These are phyloP conservation scores for Phaenicophaeus curvirostris DNA, from an alignment of 2,797 vertebrate species.

Conservation along the genomic window DNA sequence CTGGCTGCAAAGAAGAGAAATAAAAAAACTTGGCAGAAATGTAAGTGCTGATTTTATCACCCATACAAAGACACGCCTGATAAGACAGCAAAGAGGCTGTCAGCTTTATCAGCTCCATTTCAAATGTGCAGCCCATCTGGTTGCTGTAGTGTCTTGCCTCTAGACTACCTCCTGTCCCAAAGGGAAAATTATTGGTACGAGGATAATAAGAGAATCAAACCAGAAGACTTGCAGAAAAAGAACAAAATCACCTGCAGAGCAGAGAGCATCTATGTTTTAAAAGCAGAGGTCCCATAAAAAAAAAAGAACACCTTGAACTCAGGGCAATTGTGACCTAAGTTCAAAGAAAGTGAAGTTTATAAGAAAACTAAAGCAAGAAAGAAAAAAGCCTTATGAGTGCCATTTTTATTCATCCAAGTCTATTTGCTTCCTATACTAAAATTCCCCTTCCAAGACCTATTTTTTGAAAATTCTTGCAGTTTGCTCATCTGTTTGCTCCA, in stretches of 20 bases:
- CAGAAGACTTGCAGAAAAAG: background rate
- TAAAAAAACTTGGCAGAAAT: background rate
- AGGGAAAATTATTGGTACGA: background rate
- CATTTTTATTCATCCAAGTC: background rate
- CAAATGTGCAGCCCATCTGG: background rate
- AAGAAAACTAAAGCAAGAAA: background rate
- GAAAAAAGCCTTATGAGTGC: background rate
- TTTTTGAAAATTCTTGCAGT: conserved; percentile 37
- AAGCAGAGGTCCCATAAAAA: background rate
- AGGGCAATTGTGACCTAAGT: background rate
- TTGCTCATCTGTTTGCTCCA: conserved; percentile 54
- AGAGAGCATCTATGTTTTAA: background rate
- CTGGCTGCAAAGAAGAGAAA: background rate
- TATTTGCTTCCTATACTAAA: conserved; percentile 18
- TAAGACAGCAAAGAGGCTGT: background rate
- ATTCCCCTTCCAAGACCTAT: conserved; percentile 20
- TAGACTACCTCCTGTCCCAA: background rate
- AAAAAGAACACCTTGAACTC: background rate
- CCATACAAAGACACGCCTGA: background rate
- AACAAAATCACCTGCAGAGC: background rate
- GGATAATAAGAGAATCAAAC: background rate
- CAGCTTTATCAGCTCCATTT: background rate
- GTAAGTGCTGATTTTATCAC: conserved; percentile 20
- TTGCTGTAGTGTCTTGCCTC: background rate
- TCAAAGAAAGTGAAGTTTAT: background rate